Evolutionary conservation across 2,797 vertebrate species (phyloP), one percentile per base, ranked within the genome.

Genomic region (Epinephelus awoara): DNA sequence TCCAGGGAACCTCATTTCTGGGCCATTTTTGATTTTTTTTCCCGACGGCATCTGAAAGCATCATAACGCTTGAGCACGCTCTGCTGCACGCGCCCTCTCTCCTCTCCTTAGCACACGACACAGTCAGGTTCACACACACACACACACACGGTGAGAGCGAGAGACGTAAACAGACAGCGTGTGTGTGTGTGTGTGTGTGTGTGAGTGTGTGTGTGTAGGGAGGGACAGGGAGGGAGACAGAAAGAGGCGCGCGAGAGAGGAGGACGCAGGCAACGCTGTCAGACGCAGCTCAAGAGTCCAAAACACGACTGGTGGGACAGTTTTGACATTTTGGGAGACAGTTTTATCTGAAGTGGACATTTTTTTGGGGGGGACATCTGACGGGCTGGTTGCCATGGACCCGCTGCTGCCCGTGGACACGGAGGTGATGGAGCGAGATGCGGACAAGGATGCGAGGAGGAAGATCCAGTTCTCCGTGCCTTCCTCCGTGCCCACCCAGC

Each of bases 391-490:
- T 75, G 77, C 74, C 75, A 94, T 92, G 92, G 91, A 94, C 66
- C 90, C 93, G 46, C 79, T 87, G 84, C 73, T 88, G 72, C 89
- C 91, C 67, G 46, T 81, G 42, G 88, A 87, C 40, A 75, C 89
- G 2, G 86, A 91, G 67, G 23, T 86, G 88, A 75, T 84, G 88
- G 93, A 92, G 67, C 73, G 63, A 92, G 96, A 96, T 93, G 95
- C 65, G 69, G 95, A 96, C 87, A 96, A 96, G 88, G 97, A 97
- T 61, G 95, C 94, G 68, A 97, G 95, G 93, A 98, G 96, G 95
- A 98, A 97, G 94, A 98, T 98, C 90, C 97, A 98, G 93, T 99
- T 99, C 91, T 98, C 98, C 0, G 97, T 99, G 84, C 97, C 98
- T 0, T 96, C 96, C 0, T 90, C 91, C 5, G 75, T 96, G 59